phyloP scores from a whole-genome alignment of 2,797 vertebrate species.

The Cyprinodon diabolis region DNA sequence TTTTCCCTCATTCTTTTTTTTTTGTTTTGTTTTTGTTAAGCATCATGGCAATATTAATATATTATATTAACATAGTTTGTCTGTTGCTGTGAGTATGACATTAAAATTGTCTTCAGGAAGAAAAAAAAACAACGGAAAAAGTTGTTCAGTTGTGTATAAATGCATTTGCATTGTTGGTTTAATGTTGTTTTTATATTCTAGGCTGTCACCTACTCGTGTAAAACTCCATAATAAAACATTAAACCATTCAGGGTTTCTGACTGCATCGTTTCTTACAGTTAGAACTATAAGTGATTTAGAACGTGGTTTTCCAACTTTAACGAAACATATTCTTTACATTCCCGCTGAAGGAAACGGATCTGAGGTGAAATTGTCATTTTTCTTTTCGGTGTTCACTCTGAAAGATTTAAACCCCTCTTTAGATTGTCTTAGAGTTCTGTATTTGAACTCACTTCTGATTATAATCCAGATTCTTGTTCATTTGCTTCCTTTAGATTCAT shows the following conservation, averaged over 20 bases:
- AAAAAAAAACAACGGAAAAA: neutral
- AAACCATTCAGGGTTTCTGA: neutral
- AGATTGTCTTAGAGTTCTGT: neutral
- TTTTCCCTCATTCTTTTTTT: slow-evolving; percentile 14
- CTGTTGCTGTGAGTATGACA: slow-evolving; percentile 10
- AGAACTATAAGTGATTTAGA: neutral
- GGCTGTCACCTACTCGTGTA: slow-evolving; percentile 34
- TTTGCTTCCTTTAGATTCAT: neutral
- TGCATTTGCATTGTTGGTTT: slow-evolving; percentile 8
- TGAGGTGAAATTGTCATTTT: too few relatives aligned
- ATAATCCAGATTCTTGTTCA: neutral
- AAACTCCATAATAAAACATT: slow-evolving; percentile 54
- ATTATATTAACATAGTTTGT: slow-evolving; percentile 28
- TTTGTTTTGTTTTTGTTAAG: neutral
- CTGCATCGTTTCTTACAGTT: neutral
- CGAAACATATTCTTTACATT: neutral
- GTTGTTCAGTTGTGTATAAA: slow-evolving; percentile 1
- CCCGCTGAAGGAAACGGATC: neutral
- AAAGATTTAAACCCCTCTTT: too few relatives aligned
- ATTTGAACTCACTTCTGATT: neutral
- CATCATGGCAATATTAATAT: neutral
- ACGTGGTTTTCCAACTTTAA: neutral
- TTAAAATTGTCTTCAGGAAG: neutral
- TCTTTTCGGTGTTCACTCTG: neutral
- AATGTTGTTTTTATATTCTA: slow-evolving; percentile 59